phyloP scores from a whole-genome alignment of 92 coral and sea anemone genomes.

The Epizoanthus fatuus region DNA sequence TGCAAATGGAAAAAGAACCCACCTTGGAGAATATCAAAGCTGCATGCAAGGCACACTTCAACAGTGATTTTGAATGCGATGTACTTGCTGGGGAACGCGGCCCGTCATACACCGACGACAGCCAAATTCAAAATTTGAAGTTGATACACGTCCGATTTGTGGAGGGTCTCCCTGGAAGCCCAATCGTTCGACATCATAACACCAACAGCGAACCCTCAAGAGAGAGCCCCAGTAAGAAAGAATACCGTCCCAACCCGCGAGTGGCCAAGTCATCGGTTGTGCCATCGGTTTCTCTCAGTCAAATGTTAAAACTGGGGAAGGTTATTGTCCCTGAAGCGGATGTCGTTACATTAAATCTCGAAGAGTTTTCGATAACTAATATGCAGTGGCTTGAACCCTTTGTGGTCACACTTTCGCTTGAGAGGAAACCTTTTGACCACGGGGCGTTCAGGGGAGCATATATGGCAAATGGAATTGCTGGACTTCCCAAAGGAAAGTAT shows the following conservation, averaged over 20 bases:
- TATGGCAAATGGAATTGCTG: constrained; percentile 46
- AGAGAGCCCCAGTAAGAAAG: constrained; percentile 48
- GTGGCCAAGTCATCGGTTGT: constrained; percentile 31
- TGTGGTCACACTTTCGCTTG: constrained; percentile 38
- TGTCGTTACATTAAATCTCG: constrained; percentile 27
- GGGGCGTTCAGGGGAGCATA: constrained; percentile 43
- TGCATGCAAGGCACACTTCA: constrained; percentile 53
- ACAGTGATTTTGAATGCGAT: constrained; percentile 61
- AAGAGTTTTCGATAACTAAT: constrained; percentile 48
- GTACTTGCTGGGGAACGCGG: constrained; percentile 65
- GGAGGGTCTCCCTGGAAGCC: constrained; percentile 14
- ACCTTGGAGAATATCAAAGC: constrained; percentile 48
- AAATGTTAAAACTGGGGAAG: constrained; percentile 49
- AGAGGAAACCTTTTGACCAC: constrained; percentile 37
- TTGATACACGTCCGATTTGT: constrained; percentile 38
- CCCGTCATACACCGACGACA: constrained; percentile 63
- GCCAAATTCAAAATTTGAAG: constrained; percentile 36
- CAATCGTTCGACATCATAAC: background rate
- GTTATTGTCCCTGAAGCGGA: constrained; percentile 56
- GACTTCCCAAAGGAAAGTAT: constrained; percentile 49
- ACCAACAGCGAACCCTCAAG: constrained; percentile 38
- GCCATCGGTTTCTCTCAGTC: constrained; percentile 27
- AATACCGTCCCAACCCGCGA: constrained; percentile 9
- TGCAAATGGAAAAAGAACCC: constrained; percentile 30
- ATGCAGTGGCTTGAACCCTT: constrained; percentile 47